Evolutionary conservation across 2,888 invertebrate species (phyloP).

Genomic region (Dione vanillae): DNA sequence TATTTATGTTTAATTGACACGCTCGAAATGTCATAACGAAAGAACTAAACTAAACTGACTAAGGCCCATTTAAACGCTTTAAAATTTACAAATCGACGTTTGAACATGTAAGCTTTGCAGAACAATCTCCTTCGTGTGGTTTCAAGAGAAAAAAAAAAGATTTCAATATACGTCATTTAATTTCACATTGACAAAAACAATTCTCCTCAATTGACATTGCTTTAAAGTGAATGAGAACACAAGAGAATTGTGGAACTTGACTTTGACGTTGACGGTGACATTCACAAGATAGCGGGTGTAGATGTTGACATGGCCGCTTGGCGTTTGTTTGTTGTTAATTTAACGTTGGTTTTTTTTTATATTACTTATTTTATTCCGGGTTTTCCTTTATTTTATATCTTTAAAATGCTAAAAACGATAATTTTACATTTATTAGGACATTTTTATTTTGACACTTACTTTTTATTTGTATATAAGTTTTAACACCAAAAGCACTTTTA

Average conservation of each 20-base stretch:
- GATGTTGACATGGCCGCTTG: conserved; percentile 17
- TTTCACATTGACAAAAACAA: neutral
- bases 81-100: too few relatives aligned
- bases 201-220: neutral
- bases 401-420: neutral
- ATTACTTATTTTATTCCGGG: conserved; percentile 11
- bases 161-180: too few relatives aligned
- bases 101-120: too few relatives aligned
- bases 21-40: too few relatives aligned
- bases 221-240: too few relatives aligned
- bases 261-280: conserved; percentile 6
- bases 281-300: neutral
- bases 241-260: too few relatives aligned
- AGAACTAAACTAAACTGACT: too few relatives aligned
- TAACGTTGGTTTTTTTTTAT: conserved; percentile 14
- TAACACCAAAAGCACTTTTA: conserved; percentile 39
- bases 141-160: too few relatives aligned
- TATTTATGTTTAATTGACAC: too few relatives aligned
- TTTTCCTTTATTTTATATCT: neutral
- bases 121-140: too few relatives aligned
- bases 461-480: conserved; percentile 6
- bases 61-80: too few relatives aligned
- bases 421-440: neutral
- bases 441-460: neutral
- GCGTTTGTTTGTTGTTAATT: conserved; percentile 19